Conservation (phyloP, 2,113 vertebrate species). For the Abramis brama region DNA sequence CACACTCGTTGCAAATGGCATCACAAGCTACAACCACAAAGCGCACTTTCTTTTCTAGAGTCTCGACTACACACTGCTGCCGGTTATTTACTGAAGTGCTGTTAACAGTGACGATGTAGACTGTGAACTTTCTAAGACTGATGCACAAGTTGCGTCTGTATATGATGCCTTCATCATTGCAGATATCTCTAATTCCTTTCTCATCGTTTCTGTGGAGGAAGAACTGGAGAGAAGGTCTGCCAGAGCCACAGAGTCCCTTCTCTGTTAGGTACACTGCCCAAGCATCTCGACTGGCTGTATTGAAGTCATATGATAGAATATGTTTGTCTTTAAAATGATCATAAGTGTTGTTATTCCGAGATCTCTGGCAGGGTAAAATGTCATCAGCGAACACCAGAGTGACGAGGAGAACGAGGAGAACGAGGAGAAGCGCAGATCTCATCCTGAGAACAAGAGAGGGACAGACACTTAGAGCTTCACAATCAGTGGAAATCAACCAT, state of each 20-base stretch:
- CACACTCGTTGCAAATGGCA: neutral
- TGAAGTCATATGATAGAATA: neutral
- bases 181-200: neutral
- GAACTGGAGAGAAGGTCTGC: neutral
- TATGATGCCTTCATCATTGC: neutral
- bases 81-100: neutral
- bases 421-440: neutral
- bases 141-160: neutral
- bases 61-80: too few relatives aligned
- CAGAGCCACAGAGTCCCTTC: neutral
- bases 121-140: neutral
- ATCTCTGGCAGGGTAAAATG: too few relatives aligned
- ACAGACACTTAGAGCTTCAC: neutral
- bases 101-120: neutral
- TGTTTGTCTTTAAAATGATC: fast-evolving
- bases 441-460: neutral
- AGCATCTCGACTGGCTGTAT: neutral
- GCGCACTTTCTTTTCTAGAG: too few relatives aligned
- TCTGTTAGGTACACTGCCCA: neutral
- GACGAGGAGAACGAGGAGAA: neutral
- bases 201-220: neutral
- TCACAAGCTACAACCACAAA: neutral
- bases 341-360: neutral
- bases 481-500: neutral
- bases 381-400: neutral